Base-by-base conservation (phyloP, 2,888 invertebrate species). In the Synanthedon andrenaeformis region DNA sequence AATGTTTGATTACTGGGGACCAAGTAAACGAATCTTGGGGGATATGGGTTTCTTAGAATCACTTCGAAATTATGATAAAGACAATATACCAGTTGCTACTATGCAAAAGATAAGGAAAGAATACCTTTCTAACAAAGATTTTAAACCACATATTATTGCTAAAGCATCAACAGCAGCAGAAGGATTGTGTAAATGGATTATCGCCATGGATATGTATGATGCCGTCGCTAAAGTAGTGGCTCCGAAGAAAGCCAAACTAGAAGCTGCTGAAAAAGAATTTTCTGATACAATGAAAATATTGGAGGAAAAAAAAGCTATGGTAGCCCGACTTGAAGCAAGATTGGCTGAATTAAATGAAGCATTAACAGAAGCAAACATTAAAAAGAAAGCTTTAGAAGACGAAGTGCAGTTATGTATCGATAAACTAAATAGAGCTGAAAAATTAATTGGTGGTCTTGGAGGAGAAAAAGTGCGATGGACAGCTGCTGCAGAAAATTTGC, bases 101-200 rank as follows among this genome's bases (percentile, higher is more conserved):
- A 95, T 96, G 91, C 86, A 89, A 62, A 92, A 92, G 77, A 92
- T 94, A 60, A 84, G 94, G 59, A 92, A 92, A 69, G 93, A 94
- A 66, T 95, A 92, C 75, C 79, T 94, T 41, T 89, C 91, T 0
- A 89, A 95, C 70, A 91, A 92, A 67, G 92, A 93, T 66, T 96
- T 96, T 72, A 93, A 93, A 62, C 95, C 95, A 1, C 86, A 90
- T 56, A 89, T 93, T 54, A 93, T 96, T 54, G 93, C 94, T 12
- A 95, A 96, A 79, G 97, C 97, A 0, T 98, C 97, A 0, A 92
- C 95, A 59, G 98, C 98, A 3, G 98, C 97, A 19, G 96, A 98
- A 84, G 97, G 97, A 53, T 85, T 96, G 48, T 96, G 96, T 74
- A 93, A 94, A 72, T 96, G 96, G 96, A 94, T 96, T 52, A 90